phyloP scores from a whole-genome alignment of 1,140 invertebrate species.

The Megathymus violae region DNA sequence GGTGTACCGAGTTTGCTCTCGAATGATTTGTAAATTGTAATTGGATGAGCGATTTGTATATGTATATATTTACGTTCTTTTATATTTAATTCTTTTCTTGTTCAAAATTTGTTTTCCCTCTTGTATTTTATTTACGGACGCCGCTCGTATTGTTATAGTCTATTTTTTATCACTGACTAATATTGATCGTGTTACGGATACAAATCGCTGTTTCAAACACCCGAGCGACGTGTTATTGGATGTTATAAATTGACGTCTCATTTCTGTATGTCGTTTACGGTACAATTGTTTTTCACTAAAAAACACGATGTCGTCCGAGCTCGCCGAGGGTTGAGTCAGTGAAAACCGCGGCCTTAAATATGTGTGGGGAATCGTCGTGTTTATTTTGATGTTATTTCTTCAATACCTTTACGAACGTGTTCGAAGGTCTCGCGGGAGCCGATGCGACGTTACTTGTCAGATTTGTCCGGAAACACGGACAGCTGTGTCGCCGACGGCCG shows the following conservation, averaged over 20 bases:
- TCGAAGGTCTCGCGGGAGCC: constrained; percentile 4
- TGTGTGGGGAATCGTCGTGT: constrained; percentile 11
- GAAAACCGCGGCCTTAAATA: constrained; percentile 13
- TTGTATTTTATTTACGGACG: constrained; percentile 5
- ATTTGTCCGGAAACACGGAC: constrained; percentile 20
- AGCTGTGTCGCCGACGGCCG: constrained; percentile 17
- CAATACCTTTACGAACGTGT: too few relatives aligned
- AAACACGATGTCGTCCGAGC: constrained; percentile 1
- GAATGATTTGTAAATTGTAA: constrained; percentile 17
- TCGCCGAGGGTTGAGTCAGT: constrained; percentile 9
- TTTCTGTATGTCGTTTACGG: too few relatives aligned
- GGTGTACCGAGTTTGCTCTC: background rate
- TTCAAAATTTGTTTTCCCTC: constrained; percentile 11
- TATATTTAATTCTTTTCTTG: background rate
- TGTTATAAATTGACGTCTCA: background rate
- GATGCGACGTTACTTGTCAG: constrained; percentile 26
- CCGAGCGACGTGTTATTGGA: constrained; percentile 3
- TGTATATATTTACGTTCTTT: constrained; percentile 13
- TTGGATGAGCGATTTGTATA: constrained; percentile 28
- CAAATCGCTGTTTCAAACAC: constrained; percentile 25
- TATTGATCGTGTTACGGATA: constrained; percentile 1
- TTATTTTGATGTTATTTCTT: constrained; percentile 1
- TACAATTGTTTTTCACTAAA: background rate
- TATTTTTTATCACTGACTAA: constrained; percentile 22
- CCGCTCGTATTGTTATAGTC: background rate